These are phyloP conservation scores for Notamacropus eugenii DNA, from an alignment of 2,797 vertebrate genomes.

Conservation along the genomic window DNA sequence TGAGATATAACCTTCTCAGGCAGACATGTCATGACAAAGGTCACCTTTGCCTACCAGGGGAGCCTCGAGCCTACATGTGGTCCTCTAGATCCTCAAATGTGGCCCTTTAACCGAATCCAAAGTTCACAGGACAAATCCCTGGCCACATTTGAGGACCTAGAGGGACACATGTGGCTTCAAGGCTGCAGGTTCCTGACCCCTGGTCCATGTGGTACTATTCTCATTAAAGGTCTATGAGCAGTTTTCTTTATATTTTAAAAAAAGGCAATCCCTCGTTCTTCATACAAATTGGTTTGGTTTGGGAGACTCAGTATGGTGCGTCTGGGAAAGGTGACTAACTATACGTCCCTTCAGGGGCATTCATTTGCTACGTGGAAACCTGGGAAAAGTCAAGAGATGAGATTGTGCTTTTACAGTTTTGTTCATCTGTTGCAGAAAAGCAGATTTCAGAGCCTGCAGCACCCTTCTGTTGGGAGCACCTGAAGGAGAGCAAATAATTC, in stretches of 20 bases:
- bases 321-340: neutral
- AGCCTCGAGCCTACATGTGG: too few species aligned
- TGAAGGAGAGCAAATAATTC: neutral
- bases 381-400: neutral
- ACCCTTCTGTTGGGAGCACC: neutral
- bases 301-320: neutral
- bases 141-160: too few species aligned
- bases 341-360: neutral
- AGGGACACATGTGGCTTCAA: too few species aligned
- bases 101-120: too few species aligned
- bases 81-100: too few species aligned
- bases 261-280: neutral
- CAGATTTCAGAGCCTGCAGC: neutral
- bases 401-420: neutral
- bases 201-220: neutral
- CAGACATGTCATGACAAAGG: neutral
- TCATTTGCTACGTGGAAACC: neutral
- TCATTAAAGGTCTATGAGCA: neutral
- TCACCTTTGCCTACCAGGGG: neutral
- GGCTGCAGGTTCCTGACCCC: too few species aligned
- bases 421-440: neutral
- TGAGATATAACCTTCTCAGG: neutral
- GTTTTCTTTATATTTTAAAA: neutral
- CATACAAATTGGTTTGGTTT: neutral
- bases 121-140: too few species aligned